Evolutionary conservation across 2,113 vertebrate genomes (phyloP).

Genomic region (Ictalurus punctatus): DNA sequence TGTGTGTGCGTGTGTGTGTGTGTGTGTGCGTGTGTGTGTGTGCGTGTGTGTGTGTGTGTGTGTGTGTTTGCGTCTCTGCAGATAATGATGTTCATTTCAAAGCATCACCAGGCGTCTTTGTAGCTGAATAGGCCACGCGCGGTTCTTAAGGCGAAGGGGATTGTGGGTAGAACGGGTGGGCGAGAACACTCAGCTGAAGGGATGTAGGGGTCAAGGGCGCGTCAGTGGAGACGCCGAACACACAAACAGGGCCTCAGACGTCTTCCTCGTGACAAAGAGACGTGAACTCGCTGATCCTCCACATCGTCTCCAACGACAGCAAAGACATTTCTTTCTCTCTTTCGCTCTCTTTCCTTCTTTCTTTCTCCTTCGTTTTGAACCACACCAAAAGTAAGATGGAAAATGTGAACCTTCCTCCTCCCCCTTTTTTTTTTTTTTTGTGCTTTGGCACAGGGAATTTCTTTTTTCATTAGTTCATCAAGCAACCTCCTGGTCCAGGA

Average conservation of each 20-base stretch:
- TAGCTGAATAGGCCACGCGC: slow-evolving; percentile 40
- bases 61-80: slow-evolving; percentile 43
- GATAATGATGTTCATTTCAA: slow-evolving; percentile 58
- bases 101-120: slow-evolving; percentile 45
- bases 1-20: slow-evolving; percentile 16
- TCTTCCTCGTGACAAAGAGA: slow-evolving; percentile 46
- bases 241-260: slow-evolving; percentile 40
- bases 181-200: neutral
- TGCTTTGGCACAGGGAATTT: slow-evolving; percentile 30
- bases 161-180: slow-evolving; percentile 12
- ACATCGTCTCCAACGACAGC: neutral
- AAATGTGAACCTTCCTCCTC: slow-evolving; percentile 47
- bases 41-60: slow-evolving; percentile 38
- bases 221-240: slow-evolving; percentile 15
- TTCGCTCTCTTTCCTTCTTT: neutral
- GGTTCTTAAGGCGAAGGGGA: neutral
- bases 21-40: slow-evolving; percentile 44
- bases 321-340: slow-evolving; percentile 35
- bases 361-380: slow-evolving; percentile 44
- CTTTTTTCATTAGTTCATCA: slow-evolving; percentile 31
- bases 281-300: slow-evolving; percentile 13
- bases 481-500: slow-evolving; percentile 31
- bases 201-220: neutral
- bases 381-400: slow-evolving; percentile 53
- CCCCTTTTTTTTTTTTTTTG: neutral